A percentile compares a stretch with the other conserved stretches of the same genome.
phyloP scores from a whole-genome alignment of 2,888 invertebrate genomes.

The Microctonus hyperodae region DNA sequence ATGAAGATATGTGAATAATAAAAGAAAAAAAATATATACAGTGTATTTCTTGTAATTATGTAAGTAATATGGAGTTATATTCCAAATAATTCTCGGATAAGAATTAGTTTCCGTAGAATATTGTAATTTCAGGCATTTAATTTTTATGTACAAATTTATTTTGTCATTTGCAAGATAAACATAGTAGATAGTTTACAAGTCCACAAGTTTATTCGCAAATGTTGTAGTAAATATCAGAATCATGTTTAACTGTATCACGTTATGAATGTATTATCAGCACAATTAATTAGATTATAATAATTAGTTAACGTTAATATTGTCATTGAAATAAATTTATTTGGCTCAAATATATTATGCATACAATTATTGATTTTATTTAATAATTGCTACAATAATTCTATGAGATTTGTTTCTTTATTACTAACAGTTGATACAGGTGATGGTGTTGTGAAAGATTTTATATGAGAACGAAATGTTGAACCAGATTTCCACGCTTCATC shows the following conservation, averaged over 20 bases:
- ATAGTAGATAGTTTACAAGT: background rate
- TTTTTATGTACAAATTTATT: background rate
- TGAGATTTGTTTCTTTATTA: conserved; percentile 26
- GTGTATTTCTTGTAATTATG: conserved; percentile 28
- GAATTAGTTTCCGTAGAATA: background rate
- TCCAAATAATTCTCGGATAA: background rate
- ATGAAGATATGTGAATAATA: conserved; percentile 43
- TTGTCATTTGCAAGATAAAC: background rate
- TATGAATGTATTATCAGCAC: conserved; percentile 18
- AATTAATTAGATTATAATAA: conserved; percentile 12
- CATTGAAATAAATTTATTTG: conserved; percentile 24
- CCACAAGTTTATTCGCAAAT: background rate
- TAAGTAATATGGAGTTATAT: conserved; percentile 25
- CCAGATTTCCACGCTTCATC: conserved; percentile 55
- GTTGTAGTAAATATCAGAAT: background rate
- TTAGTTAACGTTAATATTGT: conserved; percentile 10
- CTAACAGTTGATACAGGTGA: conserved; percentile 1
- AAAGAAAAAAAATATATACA: background rate
- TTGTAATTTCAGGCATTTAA: conserved; percentile 4
- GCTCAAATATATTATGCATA: background rate
- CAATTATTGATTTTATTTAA: conserved; percentile 1
- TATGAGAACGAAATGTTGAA: conserved; percentile 56
- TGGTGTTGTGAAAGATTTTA: conserved; percentile 42
- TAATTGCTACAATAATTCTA: conserved; percentile 24
- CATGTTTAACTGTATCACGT: conserved; percentile 7